phyloP scores from a whole-genome alignment of 2,888 invertebrate genomes.

The Papilio elwesi region DNA sequence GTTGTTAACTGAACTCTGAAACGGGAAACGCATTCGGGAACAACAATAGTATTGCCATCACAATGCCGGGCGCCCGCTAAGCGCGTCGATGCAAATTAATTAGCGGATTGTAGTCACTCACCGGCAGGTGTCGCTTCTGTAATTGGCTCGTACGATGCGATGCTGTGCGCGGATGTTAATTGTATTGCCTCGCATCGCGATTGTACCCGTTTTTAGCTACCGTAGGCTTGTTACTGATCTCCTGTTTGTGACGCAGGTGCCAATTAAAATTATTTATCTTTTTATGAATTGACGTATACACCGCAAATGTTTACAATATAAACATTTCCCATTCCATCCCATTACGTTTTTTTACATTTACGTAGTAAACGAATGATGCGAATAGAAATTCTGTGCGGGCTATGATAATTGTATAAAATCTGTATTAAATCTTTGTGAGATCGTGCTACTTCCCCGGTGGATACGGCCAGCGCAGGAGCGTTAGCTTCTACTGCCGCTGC shows the following conservation, averaged over 20 bases:
- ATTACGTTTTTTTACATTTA: not conserved
- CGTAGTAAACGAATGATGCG: too few species aligned
- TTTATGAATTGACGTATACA: not conserved
- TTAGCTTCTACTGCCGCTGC: too few species aligned
- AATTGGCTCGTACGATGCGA: slow-evolving; percentile 35
- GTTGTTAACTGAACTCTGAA: slow-evolving; percentile 31
- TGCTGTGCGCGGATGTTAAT: slow-evolving; percentile 24
- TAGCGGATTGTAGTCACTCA: slow-evolving; percentile 37
- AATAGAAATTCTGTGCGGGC: too few species aligned
- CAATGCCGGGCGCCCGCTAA: slow-evolving; percentile 27
- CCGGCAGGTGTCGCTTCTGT: slow-evolving; percentile 37
- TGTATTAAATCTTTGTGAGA: too few species aligned
- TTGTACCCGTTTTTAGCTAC: slow-evolving; percentile 10
- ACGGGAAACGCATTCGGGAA: slow-evolving; percentile 31
- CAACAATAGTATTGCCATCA: slow-evolving; percentile 31
- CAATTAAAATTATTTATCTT: slow-evolving; percentile 14
- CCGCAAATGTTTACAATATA: not conserved
- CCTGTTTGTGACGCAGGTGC: slow-evolving; percentile 2
- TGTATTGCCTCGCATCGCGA: slow-evolving; percentile 14
- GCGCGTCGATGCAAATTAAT: slow-evolving; percentile 39
- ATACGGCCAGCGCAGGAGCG: too few species aligned
- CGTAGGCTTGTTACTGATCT: not conserved
- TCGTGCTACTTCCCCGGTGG: too few species aligned
- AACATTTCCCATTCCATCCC: not conserved
- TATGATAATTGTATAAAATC: too few species aligned